These are phyloP conservation scores for Chloebia gouldiae DNA, from an alignment of 2,113 vertebrate species.

Conservation along the genomic window DNA sequence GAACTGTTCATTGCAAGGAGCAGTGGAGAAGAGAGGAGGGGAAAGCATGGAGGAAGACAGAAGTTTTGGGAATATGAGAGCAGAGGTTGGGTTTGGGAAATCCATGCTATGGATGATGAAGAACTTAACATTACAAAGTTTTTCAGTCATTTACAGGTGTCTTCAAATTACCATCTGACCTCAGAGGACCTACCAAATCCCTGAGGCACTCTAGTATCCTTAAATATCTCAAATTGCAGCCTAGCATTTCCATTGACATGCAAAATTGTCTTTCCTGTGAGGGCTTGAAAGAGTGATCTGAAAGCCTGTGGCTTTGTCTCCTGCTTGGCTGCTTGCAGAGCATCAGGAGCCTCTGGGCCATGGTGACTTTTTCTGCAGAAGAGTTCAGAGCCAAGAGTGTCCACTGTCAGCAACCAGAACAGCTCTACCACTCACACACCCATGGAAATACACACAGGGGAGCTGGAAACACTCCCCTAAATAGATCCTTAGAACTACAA, in stretches of 20 bases:
- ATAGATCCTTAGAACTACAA: neutral
- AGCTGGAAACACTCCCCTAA: neutral
- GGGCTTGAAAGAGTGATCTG: neutral
- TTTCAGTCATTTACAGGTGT: neutral
- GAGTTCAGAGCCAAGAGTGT: rapidly evolving
- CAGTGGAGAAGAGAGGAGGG: neutral
- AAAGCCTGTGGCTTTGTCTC: neutral
- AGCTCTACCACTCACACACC: neutral
- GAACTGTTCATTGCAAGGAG: neutral
- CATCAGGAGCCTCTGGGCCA: neutral
- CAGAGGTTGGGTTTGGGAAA: neutral
- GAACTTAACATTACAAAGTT: neutral
- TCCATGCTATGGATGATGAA: neutral
- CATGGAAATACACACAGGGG: neutral
- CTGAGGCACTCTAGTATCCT: neutral
- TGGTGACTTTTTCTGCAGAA: neutral
- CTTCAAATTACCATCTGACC: neutral
- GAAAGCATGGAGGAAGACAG: neutral
- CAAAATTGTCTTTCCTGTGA: neutral
- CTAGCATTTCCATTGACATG: neutral
- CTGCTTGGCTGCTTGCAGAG: neutral
- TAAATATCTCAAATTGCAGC: neutral
- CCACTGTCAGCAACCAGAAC: neutral
- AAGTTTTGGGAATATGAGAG: neutral
- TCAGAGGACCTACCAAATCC: neutral